Conservation (phyloP, 2,888 invertebrate genomes). For the Scaptodrosophila latifasciaeformis region DNA sequence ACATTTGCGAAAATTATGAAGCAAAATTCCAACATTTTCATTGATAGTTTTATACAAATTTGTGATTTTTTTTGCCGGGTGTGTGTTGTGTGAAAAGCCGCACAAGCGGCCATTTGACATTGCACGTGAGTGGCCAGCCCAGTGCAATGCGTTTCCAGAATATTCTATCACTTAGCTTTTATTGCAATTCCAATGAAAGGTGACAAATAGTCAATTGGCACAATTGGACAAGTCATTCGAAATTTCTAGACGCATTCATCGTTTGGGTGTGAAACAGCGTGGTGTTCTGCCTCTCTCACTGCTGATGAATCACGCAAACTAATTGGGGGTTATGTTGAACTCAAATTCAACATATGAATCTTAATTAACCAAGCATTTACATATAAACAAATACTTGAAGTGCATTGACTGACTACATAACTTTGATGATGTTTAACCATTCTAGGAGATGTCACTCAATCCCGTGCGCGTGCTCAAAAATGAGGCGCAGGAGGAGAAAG, state of each 20-base stretch:
- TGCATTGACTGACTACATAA: background rate
- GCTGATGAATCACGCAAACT: slow-evolving; percentile 48
- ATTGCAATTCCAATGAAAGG: background rate
- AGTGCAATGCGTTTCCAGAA: background rate
- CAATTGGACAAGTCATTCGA: background rate
- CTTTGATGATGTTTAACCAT: slow-evolving; percentile 3
- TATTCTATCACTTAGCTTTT: background rate
- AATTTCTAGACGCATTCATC: slow-evolving; percentile 26
- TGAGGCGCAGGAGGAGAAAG: slow-evolving; percentile 98
- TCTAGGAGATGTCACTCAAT: slow-evolving; percentile 87
- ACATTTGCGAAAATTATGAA: slow-evolving; percentile 3
- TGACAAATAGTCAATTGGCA: background rate
- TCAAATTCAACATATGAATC: slow-evolving; percentile 6
- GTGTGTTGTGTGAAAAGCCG: slow-evolving; percentile 30
- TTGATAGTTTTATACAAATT: slow-evolving; percentile 39
- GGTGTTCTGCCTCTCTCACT: background rate
- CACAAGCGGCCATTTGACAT: slow-evolving; percentile 19
- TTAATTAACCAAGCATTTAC: background rate
- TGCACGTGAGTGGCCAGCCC: slow-evolving; percentile 41
- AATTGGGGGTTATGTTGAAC: slow-evolving; percentile 53
- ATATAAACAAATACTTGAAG: slow-evolving; percentile 10
- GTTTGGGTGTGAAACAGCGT: background rate
- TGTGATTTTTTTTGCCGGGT: slow-evolving; percentile 55
- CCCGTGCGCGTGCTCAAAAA: slow-evolving; percentile 95
- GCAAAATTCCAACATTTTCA: slow-evolving; percentile 38